Base-by-base conservation (phyloP, 2,797 vertebrate genomes). In the Enteromius thamalakanensis region DNA sequence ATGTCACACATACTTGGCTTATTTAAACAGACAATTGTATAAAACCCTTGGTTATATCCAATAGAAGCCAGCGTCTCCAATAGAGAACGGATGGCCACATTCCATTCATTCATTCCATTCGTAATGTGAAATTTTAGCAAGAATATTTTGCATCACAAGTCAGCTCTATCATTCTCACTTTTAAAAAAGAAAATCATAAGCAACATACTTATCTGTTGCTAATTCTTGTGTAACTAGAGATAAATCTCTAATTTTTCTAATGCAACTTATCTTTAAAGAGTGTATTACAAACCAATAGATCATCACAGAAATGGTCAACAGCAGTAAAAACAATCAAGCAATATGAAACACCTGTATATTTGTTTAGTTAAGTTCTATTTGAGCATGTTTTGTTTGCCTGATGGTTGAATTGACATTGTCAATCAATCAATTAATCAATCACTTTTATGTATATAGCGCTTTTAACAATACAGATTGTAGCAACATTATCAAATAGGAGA, bases 311-410 rank as follows among this genome's bases (percentile, higher is more conserved):
- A 21, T 0, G 4, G 2, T 3, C 58, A 62, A 29, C 58, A 29
- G 15, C 17, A 72, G 70, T 37, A 3, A 55, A 53, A 14, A n/a
- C 32, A 55, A 11, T 55, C 51, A 55, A 14, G 32, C 49, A 55
- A 58, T 7, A 34, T 51, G 5, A 40, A 58, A 17, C 2, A 7
- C 3, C 3, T 40, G 32, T 8, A 15, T 21, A 34, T n/a, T n/a
- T 34, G 1, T 74, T 53, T 0, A n/a, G 21, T 74, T 74, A 51
- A 10, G 10, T 53, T 10, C 4, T 72, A 32, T 53, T 19, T 32
- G 34, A 4, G 9, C 10, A 34, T 34, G 37, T 62, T 76, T 62
- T 76, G 58, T 49, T 78, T 77, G 72, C 51, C 34, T 60, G 49
- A 49, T n/a, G 51, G 12, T 21, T 40, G 45, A 32, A 19, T 34